Conservation (phyloP, 2,888 invertebrate genomes). For the Phaedon cochleariae region DNA sequence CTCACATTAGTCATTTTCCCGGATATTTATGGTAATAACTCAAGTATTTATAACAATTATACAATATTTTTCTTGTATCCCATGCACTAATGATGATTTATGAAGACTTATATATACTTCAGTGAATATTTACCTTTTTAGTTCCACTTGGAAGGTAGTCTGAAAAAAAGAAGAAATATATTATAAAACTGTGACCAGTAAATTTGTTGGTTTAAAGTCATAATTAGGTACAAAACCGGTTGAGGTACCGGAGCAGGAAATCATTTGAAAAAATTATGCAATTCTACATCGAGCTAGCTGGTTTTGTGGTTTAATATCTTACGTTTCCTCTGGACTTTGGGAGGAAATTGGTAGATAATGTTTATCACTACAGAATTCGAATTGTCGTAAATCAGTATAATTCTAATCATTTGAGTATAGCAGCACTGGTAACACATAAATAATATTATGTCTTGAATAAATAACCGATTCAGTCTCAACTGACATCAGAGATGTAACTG, state of each 20-base stretch:
- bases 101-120: constrained; percentile 15
- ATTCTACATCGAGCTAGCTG: constrained; percentile 16
- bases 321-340: constrained; percentile 27
- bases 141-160: constrained; percentile 17
- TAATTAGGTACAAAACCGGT: constrained; percentile 25
- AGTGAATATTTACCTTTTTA: constrained; percentile 21
- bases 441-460: too few species aligned
- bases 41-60: constrained; percentile 22
- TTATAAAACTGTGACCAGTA: constrained; percentile 6
- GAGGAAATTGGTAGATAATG: constrained; percentile 30
- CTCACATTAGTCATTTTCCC: constrained; percentile 9
- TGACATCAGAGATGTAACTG: too few species aligned
- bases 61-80: constrained; percentile 18
- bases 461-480: too few species aligned
- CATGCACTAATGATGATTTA: constrained; percentile 19
- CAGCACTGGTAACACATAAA: too few species aligned
- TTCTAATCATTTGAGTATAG: too few species aligned
- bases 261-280: constrained; percentile 14
- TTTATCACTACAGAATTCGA: constrained; percentile 15
- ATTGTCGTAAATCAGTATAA: neutral
- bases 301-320: constrained; percentile 31
- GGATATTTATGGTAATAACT: constrained; percentile 20
- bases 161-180: constrained; percentile 17
- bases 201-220: constrained; percentile 1
- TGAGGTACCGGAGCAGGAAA: constrained; percentile 16